phyloP scores from a whole-genome alignment of 2,797 vertebrate species.

The Aldrovandia affinis region DNA sequence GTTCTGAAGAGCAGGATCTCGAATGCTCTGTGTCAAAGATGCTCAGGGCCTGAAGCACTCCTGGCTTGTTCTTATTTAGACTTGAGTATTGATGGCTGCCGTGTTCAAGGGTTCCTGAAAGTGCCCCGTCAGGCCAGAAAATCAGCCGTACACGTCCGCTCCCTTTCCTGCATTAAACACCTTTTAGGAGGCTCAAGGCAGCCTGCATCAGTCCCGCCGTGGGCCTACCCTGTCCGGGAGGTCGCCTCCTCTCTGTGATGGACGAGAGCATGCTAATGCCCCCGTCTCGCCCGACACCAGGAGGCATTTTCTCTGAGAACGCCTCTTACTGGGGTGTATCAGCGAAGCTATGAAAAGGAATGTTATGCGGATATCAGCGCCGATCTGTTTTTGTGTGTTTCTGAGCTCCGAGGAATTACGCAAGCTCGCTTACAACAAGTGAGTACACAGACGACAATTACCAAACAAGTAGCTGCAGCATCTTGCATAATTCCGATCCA shows the following conservation, averaged over 20 bases:
- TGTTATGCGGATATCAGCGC: neutral
- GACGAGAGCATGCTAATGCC: neutral
- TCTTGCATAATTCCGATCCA: slow-evolving; percentile 10
- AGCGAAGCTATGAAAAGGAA: neutral
- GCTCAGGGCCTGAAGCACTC: neutral
- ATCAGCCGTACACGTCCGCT: neutral
- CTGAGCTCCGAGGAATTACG: neutral
- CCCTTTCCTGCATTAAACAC: neutral
- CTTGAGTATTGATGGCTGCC: neutral
- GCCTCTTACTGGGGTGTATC: neutral
- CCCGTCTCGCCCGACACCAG: neutral
- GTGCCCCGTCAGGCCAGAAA: neutral
- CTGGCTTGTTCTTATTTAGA: neutral
- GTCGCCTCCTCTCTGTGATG: neutral
- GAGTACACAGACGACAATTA: neutral
- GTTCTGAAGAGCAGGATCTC: neutral
- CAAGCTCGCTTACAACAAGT: neutral
- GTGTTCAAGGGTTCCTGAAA: neutral
- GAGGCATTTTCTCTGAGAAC: neutral
- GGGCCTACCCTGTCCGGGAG: neutral
- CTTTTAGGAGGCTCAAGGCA: neutral
- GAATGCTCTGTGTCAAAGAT: neutral
- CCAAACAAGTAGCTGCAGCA: neutral
- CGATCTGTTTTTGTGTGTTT: neutral
- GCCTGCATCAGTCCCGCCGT: neutral